Percentiles rank a stretch among this genome's conserved stretches.
Evolutionary conservation across 92 coral and sea anemone genomes (phyloP).

Genomic region (Anthopleura xanthogrammica): DNA sequence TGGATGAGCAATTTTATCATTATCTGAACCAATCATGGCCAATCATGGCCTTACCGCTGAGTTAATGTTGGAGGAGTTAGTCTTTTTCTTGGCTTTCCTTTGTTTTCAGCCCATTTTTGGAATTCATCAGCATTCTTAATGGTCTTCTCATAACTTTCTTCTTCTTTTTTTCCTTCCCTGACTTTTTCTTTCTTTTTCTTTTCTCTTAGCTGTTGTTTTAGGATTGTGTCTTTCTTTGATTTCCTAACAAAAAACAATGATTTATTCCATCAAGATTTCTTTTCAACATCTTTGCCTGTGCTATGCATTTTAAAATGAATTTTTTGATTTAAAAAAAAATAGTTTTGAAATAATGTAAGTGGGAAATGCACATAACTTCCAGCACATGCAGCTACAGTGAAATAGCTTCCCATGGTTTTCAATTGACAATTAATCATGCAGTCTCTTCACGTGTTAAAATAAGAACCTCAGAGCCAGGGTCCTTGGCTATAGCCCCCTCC

Average conservation of each 20-base stretch:
- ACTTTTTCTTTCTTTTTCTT: conserved; percentile 59
- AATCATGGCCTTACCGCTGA: conserved; percentile 52
- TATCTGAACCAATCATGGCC: too few relatives aligned
- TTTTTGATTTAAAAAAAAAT: too few relatives aligned
- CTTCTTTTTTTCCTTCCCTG: conserved; percentile 46
- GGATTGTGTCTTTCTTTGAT: conserved; percentile 58
- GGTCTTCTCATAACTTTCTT: conserved; percentile 61
- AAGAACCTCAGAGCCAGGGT: too few relatives aligned
- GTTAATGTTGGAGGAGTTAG: conserved; percentile 75
- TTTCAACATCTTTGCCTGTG: too few relatives aligned
- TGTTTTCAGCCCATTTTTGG: conserved; percentile 70
- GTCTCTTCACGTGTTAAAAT: too few relatives aligned
- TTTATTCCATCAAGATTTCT: too few relatives aligned
- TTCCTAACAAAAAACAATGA: conserved; percentile 46
- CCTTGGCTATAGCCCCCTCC: too few relatives aligned
- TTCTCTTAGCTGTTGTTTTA: conserved; percentile 59
- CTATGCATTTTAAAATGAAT: too few relatives aligned
- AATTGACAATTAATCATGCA: too few relatives aligned
- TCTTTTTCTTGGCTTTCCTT: conserved; percentile 61
- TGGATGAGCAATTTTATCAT: too few relatives aligned
- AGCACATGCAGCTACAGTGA: background rate
- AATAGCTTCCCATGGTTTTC: too few relatives aligned
- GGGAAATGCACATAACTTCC: background rate
- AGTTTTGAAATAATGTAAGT: background rate
- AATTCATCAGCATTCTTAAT: conserved; percentile 65